phyloP scores from a whole-genome alignment of 2,797 vertebrate genomes.

The Macroramphosus scolopax region DNA sequence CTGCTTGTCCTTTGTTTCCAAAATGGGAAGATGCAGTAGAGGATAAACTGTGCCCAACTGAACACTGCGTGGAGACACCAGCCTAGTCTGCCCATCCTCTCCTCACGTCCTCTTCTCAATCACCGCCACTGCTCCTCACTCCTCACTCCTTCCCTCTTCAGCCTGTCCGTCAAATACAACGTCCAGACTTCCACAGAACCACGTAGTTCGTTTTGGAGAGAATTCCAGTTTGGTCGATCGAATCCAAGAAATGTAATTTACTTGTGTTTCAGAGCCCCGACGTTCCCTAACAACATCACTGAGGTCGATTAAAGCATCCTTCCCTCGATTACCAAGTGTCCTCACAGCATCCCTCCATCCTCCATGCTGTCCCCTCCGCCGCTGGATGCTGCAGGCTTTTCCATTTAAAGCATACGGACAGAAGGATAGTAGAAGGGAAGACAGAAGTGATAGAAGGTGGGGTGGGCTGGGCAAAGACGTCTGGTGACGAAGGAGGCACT shows the following conservation, averaged over 20 bases:
- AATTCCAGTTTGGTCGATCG: too few species aligned
- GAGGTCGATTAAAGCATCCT: conserved; percentile 18
- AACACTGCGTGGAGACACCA: conserved; percentile 87
- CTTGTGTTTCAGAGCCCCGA: conserved; percentile 6
- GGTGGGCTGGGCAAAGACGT: conserved; percentile 45
- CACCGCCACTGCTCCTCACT: conserved; percentile 11
- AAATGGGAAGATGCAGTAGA: conserved; percentile 86
- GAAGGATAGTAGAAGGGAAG: conserved; percentile 29
- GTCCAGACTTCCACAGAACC: conserved; percentile 2
- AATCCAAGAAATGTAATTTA: conserved; percentile 12
- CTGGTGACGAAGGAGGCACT: conserved; percentile 61
- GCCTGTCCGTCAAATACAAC: conserved; percentile 24
- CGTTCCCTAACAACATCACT: too few species aligned
- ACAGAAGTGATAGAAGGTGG: conserved; percentile 56
- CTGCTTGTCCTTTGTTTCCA: conserved; percentile 72
- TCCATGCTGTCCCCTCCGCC: conserved; percentile 15
- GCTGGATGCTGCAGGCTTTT: conserved; percentile 66
- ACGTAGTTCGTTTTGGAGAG: too few species aligned
- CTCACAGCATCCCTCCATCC: conserved; percentile 42
- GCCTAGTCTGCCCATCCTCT: conserved; percentile 83
- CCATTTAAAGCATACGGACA: conserved; percentile 40
- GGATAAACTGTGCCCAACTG: conserved; percentile 86
- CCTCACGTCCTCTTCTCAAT: conserved; percentile 38
- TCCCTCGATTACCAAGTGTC: too few species aligned
- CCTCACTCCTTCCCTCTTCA: conserved; percentile 22